Conservation (phyloP, 35 echinoderm and acorn worm genomes). For the Ophiothrix spiculata region DNA sequence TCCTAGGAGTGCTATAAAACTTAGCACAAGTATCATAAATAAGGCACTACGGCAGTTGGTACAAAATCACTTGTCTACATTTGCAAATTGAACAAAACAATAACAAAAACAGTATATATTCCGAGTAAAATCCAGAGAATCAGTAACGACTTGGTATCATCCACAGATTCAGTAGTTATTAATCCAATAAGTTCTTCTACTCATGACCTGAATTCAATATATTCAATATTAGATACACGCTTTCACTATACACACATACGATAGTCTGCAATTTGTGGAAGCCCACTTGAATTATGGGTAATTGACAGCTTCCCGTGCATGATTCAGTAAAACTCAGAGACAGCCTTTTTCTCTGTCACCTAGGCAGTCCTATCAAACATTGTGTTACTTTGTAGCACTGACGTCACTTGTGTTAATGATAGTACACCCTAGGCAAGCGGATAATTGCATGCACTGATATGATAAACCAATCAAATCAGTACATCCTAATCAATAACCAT, state of each 20-base stretch:
- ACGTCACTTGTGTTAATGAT: neutral
- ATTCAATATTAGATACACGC: conserved; percentile 5
- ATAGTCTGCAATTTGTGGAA: neutral
- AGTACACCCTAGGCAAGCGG: neutral
- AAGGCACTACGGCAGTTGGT: neutral
- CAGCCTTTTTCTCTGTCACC: neutral
- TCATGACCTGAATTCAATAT: neutral
- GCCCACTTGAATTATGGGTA: neutral
- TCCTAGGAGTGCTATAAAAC: neutral
- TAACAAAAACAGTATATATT: neutral
- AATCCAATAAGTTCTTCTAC: neutral
- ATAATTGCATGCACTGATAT: neutral
- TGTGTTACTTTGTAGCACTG: neutral
- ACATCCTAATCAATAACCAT: conserved; percentile 3
- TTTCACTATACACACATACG: neutral
- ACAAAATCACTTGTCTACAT: too few species aligned
- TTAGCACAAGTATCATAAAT: neutral
- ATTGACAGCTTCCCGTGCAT: conserved; percentile 7
- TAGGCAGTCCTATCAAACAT: neutral
- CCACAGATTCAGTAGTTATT: neutral
- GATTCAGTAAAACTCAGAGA: conserved; percentile 9
- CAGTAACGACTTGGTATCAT: neutral
- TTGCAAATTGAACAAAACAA: too few species aligned
- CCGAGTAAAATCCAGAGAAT: neutral
- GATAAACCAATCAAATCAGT: neutral